Conservation (phyloP, 30 jellyfish, hydroid and myxozoan species). For the Aurelia aurita complex sp. Pacific region DNA sequence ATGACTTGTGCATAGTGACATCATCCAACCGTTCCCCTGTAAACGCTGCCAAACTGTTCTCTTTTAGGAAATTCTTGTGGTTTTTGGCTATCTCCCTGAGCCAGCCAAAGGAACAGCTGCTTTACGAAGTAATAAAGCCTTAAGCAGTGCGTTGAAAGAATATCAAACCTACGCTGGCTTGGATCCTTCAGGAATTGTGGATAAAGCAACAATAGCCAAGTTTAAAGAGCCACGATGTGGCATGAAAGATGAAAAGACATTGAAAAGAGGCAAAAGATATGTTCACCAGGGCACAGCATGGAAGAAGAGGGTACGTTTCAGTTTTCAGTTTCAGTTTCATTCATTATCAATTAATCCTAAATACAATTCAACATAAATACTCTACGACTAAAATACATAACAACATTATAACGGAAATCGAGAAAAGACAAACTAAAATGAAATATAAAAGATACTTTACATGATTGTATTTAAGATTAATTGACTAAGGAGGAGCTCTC, state of each 20-base stretch:
- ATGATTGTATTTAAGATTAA: too few species aligned
- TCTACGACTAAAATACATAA: too few species aligned
- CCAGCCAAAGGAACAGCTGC: conserved; percentile 55
- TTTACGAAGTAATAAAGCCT: conserved; percentile 42
- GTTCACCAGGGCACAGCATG: conserved; percentile 84
- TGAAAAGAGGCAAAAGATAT: conserved; percentile 63
- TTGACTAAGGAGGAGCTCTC: too few species aligned
- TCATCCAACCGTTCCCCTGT: not conserved
- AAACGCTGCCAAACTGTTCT: not conserved
- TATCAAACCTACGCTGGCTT: conserved; percentile 80
- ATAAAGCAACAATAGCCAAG: conserved; percentile 48
- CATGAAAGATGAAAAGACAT: conserved; percentile 55
- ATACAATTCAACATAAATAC: too few species aligned
- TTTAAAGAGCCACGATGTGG: conserved; percentile 88
- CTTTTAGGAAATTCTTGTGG: conserved; percentile 40
- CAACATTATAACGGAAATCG: too few species aligned
- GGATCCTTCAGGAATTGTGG: conserved; percentile 63
- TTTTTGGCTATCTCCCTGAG: conserved; percentile 68
- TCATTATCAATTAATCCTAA: too few species aligned
- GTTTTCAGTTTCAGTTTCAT: too few species aligned
- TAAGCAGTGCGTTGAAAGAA: conserved; percentile 41
- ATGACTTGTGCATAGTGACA: not conserved
- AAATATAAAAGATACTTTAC: too few species aligned
- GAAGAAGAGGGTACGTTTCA: conserved; percentile 77
- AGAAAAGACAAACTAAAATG: too few species aligned